phyloP scores from a whole-genome alignment of 2,888 invertebrate genomes.

The Blera fallax region DNA sequence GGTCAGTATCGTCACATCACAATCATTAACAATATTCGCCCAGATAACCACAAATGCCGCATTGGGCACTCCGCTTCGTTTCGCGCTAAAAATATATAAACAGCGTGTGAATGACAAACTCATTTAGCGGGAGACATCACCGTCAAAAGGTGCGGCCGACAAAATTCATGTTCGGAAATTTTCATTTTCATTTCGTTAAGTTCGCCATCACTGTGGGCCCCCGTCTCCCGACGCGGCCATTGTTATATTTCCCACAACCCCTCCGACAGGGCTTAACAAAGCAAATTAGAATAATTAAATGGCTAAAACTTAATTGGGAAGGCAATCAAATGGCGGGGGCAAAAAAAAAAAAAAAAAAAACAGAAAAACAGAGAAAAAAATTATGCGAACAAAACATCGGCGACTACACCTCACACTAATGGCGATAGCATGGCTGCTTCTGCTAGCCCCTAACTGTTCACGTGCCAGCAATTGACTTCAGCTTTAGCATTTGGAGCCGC shows the following conservation, averaged over 20 bases:
- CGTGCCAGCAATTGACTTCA: conserved; percentile 61
- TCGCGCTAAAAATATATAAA: conserved; percentile 17
- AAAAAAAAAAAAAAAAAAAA: neutral
- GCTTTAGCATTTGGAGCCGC: conserved; percentile 39
- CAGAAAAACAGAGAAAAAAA: neutral
- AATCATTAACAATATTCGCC: conserved; percentile 69
- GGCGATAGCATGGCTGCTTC: conserved; percentile 23
- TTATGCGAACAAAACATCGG: conserved; percentile 7
- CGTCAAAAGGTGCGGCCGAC: conserved; percentile 53
- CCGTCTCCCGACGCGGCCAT: conserved; percentile 54
- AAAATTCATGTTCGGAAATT: conserved; percentile 66
- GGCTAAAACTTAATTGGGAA: conserved; percentile 78
- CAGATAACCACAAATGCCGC: conserved; percentile 63
- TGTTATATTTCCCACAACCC: conserved; percentile 22
- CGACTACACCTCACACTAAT: conserved; percentile 43
- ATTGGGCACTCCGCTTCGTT: conserved; percentile 39
- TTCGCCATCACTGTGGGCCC: conserved; percentile 24
- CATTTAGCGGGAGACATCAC: conserved; percentile 62
- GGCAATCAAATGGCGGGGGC: conserved; percentile 62
- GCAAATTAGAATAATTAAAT: conserved; percentile 80
- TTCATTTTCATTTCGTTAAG: conserved; percentile 58
- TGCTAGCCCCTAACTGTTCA: conserved; percentile 32
- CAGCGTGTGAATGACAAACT: conserved; percentile 69
- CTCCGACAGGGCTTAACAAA: conserved; percentile 30
- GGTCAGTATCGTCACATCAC: conserved; percentile 52